These are phyloP conservation scores for Lucinisca nassula DNA, from an alignment of 2,888 invertebrate species.

Conservation along the genomic window DNA sequence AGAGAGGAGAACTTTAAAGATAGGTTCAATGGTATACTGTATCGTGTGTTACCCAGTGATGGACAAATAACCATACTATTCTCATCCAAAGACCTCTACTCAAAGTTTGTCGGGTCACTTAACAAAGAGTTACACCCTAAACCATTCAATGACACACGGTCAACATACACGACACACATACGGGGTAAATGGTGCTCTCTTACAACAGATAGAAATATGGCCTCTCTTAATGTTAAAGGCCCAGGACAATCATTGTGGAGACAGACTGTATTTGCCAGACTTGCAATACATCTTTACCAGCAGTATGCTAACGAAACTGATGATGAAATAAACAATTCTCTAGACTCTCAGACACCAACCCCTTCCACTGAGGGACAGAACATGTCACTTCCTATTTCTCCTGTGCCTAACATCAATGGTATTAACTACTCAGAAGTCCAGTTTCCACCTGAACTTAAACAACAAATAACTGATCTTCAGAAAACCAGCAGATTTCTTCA, in stretches of 20 bases:
- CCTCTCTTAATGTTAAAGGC: neutral
- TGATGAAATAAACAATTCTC: neutral
- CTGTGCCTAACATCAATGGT: neutral
- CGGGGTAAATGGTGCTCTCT: neutral
- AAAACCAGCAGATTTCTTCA: neutral
- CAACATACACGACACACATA: neutral
- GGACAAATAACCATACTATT: neutral
- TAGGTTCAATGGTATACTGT: neutral
- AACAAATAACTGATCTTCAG: neutral
- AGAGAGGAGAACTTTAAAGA: neutral
- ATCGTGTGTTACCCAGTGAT: neutral
- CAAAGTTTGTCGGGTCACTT: neutral
- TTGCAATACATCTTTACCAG: neutral
- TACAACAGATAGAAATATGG: neutral
- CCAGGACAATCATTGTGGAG: neutral
- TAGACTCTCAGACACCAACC: neutral
- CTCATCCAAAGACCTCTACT: constrained; percentile 3
- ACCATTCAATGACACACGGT: neutral
- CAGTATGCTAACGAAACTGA: neutral
- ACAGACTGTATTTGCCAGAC: neutral
- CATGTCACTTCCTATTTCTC: neutral
- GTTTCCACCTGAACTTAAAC: neutral
- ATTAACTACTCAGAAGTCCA: neutral
- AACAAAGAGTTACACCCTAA: neutral
- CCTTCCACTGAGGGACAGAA: neutral